Percentiles rank a stretch among this genome's conserved stretches.
These are phyloP conservation scores for Gymnothorax javanicus DNA, from an alignment of 2,797 vertebrate species.

Conservation along the genomic window DNA sequence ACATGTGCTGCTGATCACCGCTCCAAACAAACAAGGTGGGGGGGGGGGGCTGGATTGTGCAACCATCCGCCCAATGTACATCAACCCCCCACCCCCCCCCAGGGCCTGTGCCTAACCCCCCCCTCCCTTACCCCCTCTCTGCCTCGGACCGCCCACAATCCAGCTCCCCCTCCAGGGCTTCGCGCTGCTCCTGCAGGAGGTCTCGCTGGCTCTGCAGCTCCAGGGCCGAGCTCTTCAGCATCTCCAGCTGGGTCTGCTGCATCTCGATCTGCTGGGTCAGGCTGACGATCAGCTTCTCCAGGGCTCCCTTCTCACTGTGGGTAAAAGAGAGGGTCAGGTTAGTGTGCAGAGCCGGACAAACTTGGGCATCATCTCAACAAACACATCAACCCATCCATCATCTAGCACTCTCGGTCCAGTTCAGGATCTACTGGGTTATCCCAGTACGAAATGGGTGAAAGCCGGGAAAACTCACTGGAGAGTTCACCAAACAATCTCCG, in stretches of 20 bases:
- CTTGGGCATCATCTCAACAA: not conserved
- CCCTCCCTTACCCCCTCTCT: constrained; percentile 70
- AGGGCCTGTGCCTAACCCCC: no score
- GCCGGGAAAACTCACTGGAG: no score
- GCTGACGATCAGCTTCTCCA: constrained; percentile 64
- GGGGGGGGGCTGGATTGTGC: constrained; percentile 27
- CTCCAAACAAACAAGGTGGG: constrained; percentile 60
- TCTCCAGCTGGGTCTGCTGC: constrained; percentile 63
- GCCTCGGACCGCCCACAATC: constrained; percentile 64
- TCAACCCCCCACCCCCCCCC: constrained; percentile 72
- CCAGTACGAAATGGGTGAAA: no score
- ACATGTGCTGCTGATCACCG: constrained; percentile 74
- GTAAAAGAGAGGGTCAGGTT: not conserved
- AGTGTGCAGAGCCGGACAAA: not conserved
- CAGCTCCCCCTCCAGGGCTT: constrained; percentile 70
- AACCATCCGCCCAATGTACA: not conserved
- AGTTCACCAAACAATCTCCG: no score
- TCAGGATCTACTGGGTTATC: no score
- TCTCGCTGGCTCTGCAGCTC: constrained; percentile 73
- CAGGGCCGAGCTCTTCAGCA: constrained; percentile 56
- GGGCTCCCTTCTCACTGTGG: constrained; percentile 71
- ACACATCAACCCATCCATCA: no score
- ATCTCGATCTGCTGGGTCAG: constrained; percentile 65
- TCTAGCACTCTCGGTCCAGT: no score
- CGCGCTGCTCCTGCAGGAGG: constrained; percentile 70